Conservation (phyloP, 2,113 vertebrate species). For the Takifugu bimaculatus region DNA sequence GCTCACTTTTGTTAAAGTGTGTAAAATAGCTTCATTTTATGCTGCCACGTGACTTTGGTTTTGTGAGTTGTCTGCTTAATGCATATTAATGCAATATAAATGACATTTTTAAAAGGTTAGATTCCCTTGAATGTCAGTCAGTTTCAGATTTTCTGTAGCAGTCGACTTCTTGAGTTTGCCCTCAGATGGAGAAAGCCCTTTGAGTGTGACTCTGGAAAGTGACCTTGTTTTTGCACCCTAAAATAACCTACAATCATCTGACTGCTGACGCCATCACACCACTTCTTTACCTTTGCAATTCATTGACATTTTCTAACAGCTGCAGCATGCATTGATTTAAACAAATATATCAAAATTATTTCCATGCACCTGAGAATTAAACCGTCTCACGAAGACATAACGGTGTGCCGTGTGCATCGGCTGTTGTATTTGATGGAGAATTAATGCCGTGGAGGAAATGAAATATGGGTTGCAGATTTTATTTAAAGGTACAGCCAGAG, state of each 20-base stretch:
- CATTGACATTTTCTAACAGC: conserved; percentile 17
- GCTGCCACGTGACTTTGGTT: no score
- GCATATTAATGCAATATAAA: not conserved
- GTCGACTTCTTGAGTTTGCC: not conserved
- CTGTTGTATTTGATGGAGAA: not conserved
- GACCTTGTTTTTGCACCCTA: conserved; percentile 66
- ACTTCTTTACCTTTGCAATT: conserved; percentile 20
- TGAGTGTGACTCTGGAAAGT: conserved; percentile 17
- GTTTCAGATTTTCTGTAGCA: not conserved
- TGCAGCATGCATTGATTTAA: not conserved
- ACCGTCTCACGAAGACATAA: no score
- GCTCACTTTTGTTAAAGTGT: no score
- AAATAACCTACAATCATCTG: conserved; percentile 66
- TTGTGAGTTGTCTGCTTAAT: no score
- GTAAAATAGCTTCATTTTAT: no score
- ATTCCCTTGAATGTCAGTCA: not conserved
- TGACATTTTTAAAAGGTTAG: not conserved
- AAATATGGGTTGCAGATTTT: not conserved
- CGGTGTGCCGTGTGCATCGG: no score
- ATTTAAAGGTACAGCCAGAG: no score
- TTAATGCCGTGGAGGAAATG: not conserved
- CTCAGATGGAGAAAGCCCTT: conserved; percentile 2
- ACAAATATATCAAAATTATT: no score
- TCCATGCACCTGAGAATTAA: no score
- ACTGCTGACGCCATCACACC: conserved; percentile 41